Evolutionary conservation across 2,113 vertebrate species (phyloP).

Genomic region (Notarius lentiginosus): DNA sequence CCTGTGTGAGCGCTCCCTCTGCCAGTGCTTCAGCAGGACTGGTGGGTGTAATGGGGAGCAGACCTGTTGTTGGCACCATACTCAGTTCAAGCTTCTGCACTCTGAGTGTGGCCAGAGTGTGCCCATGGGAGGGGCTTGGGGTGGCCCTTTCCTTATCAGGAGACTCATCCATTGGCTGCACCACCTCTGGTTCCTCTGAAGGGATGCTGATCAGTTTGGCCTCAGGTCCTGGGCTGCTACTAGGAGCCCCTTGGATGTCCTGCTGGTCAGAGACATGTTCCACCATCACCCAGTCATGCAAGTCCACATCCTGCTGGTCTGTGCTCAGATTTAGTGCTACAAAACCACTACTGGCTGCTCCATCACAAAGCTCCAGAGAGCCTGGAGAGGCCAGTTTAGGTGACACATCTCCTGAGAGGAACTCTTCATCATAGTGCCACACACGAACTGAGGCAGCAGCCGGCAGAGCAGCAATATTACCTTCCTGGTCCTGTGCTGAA

Average conservation of each 20-base stretch:
- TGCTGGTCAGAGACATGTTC: slow-evolving; percentile 83
- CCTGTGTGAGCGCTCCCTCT: slow-evolving; percentile 90
- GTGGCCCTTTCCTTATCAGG: slow-evolving; percentile 48
- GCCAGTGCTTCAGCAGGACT: slow-evolving; percentile 91
- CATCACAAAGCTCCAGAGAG: slow-evolving; percentile 85
- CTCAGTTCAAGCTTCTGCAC: slow-evolving; percentile 83
- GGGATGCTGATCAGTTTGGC: slow-evolving; percentile 83
- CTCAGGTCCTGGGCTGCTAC: slow-evolving; percentile 68
- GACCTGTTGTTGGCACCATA: slow-evolving; percentile 70
- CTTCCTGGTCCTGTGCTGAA: slow-evolving; percentile 65
- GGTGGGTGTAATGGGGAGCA: slow-evolving; percentile 83
- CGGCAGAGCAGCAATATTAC: slow-evolving; percentile 69
- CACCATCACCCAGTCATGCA: slow-evolving; percentile 95
- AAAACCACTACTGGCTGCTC: slow-evolving; percentile 86
- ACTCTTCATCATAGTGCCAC: slow-evolving; percentile 94
- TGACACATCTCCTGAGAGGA: slow-evolving; percentile 76
- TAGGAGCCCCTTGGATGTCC: slow-evolving; percentile 72
- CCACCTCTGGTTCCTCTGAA: slow-evolving; percentile 88
- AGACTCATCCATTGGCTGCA: slow-evolving; percentile 79
- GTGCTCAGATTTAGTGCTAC: slow-evolving; percentile 93
- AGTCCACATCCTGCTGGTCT: slow-evolving; percentile 88
- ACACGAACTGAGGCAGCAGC: slow-evolving; percentile 72
- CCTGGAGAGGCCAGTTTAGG: slow-evolving; percentile 82
- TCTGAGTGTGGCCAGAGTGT: slow-evolving; percentile 60
- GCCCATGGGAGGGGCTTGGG: slow-evolving; percentile 63